Evolutionary conservation across 92 coral and sea anemone genomes (phyloP).

Genomic region (Epizoanthus scotinus): DNA sequence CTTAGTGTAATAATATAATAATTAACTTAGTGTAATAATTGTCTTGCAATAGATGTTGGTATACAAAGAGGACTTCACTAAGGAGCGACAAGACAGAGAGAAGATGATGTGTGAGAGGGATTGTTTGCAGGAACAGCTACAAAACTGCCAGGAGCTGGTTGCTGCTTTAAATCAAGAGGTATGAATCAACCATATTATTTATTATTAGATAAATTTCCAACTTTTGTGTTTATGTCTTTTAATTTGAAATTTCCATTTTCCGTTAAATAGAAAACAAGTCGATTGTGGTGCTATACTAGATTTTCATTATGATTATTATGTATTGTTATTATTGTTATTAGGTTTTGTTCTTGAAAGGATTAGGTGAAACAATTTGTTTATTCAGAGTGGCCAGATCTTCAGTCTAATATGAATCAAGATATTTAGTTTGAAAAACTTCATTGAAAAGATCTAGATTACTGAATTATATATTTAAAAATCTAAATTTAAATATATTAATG

Average conservation of each 20-base stretch:
- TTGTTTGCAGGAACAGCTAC: slow-evolving; percentile 67
- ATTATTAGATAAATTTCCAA: neutral
- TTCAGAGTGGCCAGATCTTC: no score
- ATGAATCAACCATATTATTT: neutral
- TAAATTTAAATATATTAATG: no score
- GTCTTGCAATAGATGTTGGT: slow-evolving; percentile 67
- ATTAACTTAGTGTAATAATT: no score
- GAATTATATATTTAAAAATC: no score
- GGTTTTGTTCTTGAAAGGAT: no score
- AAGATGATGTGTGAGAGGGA: slow-evolving; percentile 87
- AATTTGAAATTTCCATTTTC: neutral
- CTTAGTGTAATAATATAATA: no score
- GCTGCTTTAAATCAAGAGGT: slow-evolving; percentile 87
- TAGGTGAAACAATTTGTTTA: no score
- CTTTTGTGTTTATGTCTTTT: neutral
- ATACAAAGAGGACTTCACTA: slow-evolving; percentile 92
- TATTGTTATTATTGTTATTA: no score
- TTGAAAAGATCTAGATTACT: no score
- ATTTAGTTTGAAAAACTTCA: no score
- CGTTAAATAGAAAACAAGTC: neutral
- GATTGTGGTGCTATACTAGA: neutral
- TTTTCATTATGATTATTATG: no score
- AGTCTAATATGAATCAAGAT: no score
- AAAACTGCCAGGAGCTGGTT: slow-evolving; percentile 86
- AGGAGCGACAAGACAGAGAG: slow-evolving; percentile 90